Evolutionary conservation across 2,888 invertebrate species (phyloP).

Genomic region (Hypolimnas misippus): DNA sequence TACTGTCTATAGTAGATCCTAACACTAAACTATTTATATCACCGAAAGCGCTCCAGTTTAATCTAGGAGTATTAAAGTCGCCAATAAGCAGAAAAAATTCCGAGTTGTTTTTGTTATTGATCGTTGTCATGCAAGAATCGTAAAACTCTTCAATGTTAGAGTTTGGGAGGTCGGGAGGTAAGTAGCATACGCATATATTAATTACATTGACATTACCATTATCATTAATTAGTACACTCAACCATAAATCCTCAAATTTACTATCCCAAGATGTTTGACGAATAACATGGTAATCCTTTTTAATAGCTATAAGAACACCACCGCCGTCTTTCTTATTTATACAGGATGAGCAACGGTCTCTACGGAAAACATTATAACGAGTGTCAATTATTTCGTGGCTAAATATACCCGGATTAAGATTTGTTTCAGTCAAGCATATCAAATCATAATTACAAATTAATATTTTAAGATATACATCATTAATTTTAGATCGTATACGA

Average conservation of each 20-base stretch:
- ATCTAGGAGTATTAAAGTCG: slow-evolving; percentile 10
- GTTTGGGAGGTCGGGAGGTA: slow-evolving; percentile 11
- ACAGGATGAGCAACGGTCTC: slow-evolving; percentile 1
- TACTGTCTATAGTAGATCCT: neutral
- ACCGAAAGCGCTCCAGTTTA: neutral
- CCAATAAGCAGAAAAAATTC: slow-evolving; percentile 9
- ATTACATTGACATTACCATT: slow-evolving; percentile 1
- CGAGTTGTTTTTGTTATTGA: neutral
- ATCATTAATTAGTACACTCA: neutral
- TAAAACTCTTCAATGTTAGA: neutral
- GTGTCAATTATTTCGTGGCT: slow-evolving; percentile 1
- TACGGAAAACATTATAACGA: slow-evolving; percentile 3
- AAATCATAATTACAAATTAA: slow-evolving; percentile 5
- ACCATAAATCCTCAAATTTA: slow-evolving; percentile 11
- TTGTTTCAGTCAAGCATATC: slow-evolving; percentile 15
- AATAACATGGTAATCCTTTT: slow-evolving; percentile 9
- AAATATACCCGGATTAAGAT: neutral
- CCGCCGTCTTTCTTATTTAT: neutral
- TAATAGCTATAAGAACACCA: slow-evolving; percentile 10
- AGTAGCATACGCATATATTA: slow-evolving; percentile 8
- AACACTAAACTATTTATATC: neutral
- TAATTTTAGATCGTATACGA: slow-evolving; percentile 6
- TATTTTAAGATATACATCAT: slow-evolving; percentile 1
- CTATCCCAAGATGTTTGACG: slow-evolving; percentile 18
- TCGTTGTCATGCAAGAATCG: neutral